These are phyloP conservation scores for Mayetiola destructor DNA, from an alignment of 2,888 invertebrate genomes.

Conservation along the genomic window DNA sequence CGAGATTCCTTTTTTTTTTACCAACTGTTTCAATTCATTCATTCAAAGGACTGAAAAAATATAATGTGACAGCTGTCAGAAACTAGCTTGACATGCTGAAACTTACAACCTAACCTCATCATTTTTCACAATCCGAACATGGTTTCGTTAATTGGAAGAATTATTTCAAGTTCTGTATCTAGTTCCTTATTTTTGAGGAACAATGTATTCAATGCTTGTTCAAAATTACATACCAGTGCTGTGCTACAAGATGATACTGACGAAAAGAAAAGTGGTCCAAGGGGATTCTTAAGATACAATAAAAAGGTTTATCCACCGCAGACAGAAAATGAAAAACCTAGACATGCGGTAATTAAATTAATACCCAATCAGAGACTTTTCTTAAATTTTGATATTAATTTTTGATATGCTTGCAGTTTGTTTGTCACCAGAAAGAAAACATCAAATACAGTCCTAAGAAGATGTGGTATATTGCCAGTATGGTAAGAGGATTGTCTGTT, in stretches of 20 bases:
- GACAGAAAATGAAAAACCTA: constrained; percentile 49
- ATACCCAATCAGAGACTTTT: too few relatives aligned
- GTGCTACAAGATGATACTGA: constrained; percentile 26
- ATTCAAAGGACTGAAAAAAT: background rate
- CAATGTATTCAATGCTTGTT: background rate
- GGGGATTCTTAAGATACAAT: constrained; percentile 51
- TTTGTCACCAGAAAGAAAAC: constrained; percentile 71
- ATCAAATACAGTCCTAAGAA: constrained; percentile 84
- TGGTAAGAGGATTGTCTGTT: constrained; percentile 81
- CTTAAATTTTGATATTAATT: background rate
- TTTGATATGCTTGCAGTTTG: constrained; percentile 44
- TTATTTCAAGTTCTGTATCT: background rate
- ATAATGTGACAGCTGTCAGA: background rate
- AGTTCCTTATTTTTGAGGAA: background rate
- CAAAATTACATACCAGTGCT: constrained; percentile 25
- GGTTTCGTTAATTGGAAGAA: background rate
- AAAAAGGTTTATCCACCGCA: constrained; percentile 69
- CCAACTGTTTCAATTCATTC: background rate
- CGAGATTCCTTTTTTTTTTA: background rate
- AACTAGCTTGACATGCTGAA: background rate
- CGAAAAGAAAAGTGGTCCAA: constrained; percentile 34
- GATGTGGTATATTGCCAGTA: constrained; percentile 79
- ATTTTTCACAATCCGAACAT: background rate
- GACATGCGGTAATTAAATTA: constrained; percentile 62
- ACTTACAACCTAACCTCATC: background rate